phyloP scores from a whole-genome alignment of 2,888 invertebrate species.

The Melikaiella ostensackeni region DNA sequence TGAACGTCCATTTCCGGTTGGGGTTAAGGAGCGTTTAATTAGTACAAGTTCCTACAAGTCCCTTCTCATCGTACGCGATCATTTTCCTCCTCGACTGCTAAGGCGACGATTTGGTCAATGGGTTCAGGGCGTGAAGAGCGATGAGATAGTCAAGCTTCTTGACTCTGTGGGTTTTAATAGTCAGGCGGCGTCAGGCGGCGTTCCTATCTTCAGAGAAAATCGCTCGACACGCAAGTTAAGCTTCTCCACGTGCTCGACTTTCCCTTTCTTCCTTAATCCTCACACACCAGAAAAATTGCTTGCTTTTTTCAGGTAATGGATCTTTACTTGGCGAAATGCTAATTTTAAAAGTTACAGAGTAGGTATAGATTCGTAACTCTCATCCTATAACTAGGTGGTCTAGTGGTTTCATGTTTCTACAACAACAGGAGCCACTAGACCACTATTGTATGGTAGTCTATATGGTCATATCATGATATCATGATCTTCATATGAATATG shows the following conservation, averaged over 20 bases:
- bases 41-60: slow-evolving; percentile 59
- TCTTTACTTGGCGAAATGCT: not conserved
- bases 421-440: too few relatives aligned
- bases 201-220: slow-evolving; percentile 38
- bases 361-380: too few relatives aligned
- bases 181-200: not conserved
- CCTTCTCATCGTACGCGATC: slow-evolving; percentile 46
- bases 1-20: slow-evolving; percentile 63
- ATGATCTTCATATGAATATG: too few relatives aligned
- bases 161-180: slow-evolving; percentile 52
- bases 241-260: slow-evolving; percentile 14
- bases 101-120: slow-evolving; percentile 44
- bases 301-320: not conserved
- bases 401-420: too few relatives aligned
- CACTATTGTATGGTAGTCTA: too few relatives aligned
- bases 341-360: not conserved
- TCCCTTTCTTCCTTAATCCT: not conserved
- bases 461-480: too few relatives aligned
- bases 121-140: slow-evolving; percentile 65
- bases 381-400: too few relatives aligned
- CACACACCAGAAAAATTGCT: not conserved
- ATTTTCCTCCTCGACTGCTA: slow-evolving; percentile 50
- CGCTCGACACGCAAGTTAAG: slow-evolving; percentile 11
- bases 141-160: slow-evolving; percentile 72
- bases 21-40: slow-evolving; percentile 71